These are phyloP conservation scores for Holotrichia oblita DNA, from an alignment of 1,140 invertebrate genomes.

Conservation along the genomic window DNA sequence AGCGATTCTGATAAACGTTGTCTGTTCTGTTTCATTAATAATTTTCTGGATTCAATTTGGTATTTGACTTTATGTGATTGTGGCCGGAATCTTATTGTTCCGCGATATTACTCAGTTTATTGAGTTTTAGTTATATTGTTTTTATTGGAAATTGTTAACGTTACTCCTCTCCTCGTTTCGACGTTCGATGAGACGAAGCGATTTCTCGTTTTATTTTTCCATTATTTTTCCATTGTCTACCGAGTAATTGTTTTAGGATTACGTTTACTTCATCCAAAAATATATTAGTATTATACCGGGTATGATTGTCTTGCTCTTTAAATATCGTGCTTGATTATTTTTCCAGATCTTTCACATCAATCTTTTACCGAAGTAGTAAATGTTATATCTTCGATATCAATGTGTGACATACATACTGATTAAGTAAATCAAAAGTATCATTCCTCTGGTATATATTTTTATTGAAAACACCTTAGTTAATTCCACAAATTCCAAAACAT, in stretches of 20 bases:
- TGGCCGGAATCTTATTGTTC: constrained; percentile 55
- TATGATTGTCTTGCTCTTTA: constrained; percentile 20
- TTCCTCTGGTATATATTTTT: too few species aligned
- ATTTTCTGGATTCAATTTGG: constrained; percentile 58
- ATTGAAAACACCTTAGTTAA: too few species aligned
- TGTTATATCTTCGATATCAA: too few species aligned
- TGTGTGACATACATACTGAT: too few species aligned
- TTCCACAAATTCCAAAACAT: too few species aligned
- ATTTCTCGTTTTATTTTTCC: constrained; percentile 48
- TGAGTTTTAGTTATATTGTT: constrained; percentile 57
- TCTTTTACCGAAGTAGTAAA: too few species aligned
- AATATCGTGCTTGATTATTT: not conserved
- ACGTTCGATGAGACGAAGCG: constrained; percentile 16
- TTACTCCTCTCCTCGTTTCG: constrained; percentile 38
- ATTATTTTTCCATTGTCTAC: constrained; percentile 56
- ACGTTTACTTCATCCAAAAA: constrained; percentile 34
- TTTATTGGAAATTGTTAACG: constrained; percentile 54
- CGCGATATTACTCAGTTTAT: constrained; percentile 56
- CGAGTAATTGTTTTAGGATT: constrained; percentile 56
- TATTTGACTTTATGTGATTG: constrained; percentile 58
- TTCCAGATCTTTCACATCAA: not conserved
- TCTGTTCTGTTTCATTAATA: constrained; percentile 57
- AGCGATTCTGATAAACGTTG: constrained; percentile 50
- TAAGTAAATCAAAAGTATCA: too few species aligned
- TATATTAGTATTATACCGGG: constrained; percentile 32